Percentiles rank a stretch among this genome's conserved stretches.
phyloP scores from a whole-genome alignment of 2,797 vertebrate genomes.

The Petrocephalus sullivani region DNA sequence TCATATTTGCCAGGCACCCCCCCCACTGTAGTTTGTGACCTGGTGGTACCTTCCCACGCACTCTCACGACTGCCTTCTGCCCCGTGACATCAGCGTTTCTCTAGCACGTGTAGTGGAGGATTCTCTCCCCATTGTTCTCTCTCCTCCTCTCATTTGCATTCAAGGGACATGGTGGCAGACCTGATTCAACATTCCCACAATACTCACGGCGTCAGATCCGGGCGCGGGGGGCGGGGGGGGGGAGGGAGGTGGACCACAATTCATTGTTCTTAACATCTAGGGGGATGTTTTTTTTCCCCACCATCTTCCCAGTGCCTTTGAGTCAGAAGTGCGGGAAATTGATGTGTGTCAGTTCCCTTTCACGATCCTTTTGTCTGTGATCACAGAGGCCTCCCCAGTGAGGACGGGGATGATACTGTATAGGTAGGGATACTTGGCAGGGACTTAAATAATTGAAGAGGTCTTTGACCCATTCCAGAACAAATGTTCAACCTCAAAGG shows the following conservation, averaged over 20 bases:
- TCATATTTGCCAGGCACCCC: too few relatives aligned
- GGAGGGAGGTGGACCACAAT: conserved; percentile 53
- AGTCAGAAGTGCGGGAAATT: conserved; percentile 67
- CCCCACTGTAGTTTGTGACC: too few relatives aligned
- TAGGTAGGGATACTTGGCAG: not conserved
- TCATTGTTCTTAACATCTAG: conserved; percentile 65
- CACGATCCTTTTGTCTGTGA: not conserved
- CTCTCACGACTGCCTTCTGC: too few relatives aligned
- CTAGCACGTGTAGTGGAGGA: not conserved
- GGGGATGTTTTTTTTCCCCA: conserved; percentile 64
- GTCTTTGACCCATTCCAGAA: not conserved
- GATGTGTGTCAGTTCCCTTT: conserved; percentile 25
- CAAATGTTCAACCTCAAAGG: not conserved
- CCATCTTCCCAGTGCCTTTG: conserved; percentile 62
- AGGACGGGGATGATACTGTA: not conserved
- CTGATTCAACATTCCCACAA: conserved; percentile 72
- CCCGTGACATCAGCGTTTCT: not conserved
- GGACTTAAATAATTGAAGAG: not conserved
- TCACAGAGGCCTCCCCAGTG: not conserved
- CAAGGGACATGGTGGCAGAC: conserved; percentile 62
- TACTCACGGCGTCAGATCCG: conserved; percentile 67
- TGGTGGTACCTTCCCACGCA: too few relatives aligned
- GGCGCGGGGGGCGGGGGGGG: not conserved
- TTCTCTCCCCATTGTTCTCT: not conserved
- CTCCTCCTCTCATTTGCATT: conserved; percentile 68